phyloP scores from a whole-genome alignment of 1,140 invertebrate species.

The Stegodyphus dumicola region DNA sequence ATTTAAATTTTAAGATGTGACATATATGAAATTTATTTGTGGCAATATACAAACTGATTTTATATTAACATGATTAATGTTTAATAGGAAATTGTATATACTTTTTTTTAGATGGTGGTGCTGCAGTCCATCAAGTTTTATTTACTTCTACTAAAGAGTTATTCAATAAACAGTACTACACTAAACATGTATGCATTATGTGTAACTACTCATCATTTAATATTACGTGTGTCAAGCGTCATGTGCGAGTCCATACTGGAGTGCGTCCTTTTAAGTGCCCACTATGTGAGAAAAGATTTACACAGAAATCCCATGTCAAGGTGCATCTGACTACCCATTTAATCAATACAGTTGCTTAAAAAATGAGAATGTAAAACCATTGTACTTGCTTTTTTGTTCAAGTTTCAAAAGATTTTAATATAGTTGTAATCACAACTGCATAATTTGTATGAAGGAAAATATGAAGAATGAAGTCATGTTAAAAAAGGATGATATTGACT shows the following conservation, averaged over 20 bases:
- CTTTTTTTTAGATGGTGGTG: too few relatives aligned
- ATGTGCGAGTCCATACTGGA: neutral
- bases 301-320: neutral
- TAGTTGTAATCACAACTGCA: neutral
- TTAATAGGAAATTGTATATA: too few relatives aligned
- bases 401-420: neutral
- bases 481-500: neutral
- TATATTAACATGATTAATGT: too few relatives aligned
- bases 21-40: too few relatives aligned
- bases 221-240: neutral
- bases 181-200: too few relatives aligned
- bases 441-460: neutral
- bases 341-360: neutral
- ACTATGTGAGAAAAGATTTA: neutral
- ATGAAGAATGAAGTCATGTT: neutral
- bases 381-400: neutral
- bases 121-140: too few relatives aligned
- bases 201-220: too few relatives aligned
- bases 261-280: neutral
- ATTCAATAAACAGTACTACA: too few relatives aligned
- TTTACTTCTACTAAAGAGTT: too few relatives aligned
- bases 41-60: too few relatives aligned
- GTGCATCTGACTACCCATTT: neutral
- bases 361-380: neutral
- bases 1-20: too few relatives aligned